These are phyloP conservation scores for Pseudopipra pipra DNA, from an alignment of 2,113 vertebrate genomes.

Conservation along the genomic window DNA sequence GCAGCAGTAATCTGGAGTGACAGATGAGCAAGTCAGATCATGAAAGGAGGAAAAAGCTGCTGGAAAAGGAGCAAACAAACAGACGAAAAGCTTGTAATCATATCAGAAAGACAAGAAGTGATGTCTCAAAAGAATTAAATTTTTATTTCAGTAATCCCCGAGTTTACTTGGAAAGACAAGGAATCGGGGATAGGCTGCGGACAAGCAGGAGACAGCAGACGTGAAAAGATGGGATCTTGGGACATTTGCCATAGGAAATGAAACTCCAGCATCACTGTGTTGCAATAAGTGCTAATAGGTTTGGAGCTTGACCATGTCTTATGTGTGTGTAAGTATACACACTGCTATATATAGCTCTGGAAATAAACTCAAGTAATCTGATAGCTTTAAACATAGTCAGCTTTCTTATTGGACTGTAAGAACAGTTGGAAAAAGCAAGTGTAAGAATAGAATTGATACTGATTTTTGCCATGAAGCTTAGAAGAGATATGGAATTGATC, in stretches of 20 bases:
- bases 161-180: neutral
- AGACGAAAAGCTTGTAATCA: neutral
- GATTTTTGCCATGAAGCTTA: neutral
- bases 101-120: neutral
- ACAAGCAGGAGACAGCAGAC: neutral
- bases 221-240: neutral
- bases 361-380: conserved; percentile 2
- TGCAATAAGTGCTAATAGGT: neutral
- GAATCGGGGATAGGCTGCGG: neutral
- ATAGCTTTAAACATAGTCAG: neutral
- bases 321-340: neutral
- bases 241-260: neutral
- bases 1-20: conserved; percentile 8
- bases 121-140: neutral
- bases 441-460: neutral
- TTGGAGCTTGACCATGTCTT: neutral
- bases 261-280: neutral
- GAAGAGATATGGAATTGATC: neutral
- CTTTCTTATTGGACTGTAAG: neutral
- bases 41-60: neutral
- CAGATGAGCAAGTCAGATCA: conserved; percentile 53
- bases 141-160: neutral
- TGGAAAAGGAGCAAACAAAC: neutral
- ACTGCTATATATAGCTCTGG: conserved; percentile 14
- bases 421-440: neutral